Conservation (phyloP, 1,140 invertebrate genomes). For the Chelonus insularis region DNA sequence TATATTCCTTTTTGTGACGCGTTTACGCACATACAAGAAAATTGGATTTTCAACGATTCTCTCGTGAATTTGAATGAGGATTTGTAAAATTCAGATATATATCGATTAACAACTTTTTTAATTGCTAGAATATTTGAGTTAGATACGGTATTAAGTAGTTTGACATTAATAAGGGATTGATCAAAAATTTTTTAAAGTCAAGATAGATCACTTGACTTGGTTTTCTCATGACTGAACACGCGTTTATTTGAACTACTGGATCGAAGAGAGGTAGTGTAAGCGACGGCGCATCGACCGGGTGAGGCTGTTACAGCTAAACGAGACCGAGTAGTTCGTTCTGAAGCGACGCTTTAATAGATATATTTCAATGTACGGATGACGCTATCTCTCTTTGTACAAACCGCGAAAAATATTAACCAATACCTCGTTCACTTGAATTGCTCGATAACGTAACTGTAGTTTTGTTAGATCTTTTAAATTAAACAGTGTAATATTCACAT, state of each 20-base stretch:
- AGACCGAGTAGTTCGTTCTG: background rate
- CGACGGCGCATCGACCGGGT: conserved; percentile 18
- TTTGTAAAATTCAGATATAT: too few relatives aligned
- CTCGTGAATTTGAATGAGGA: too few relatives aligned
- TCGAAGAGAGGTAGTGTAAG: conserved; percentile 12
- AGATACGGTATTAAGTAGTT: too few relatives aligned
- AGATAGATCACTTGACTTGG: conserved; percentile 4
- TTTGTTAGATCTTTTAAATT: background rate
- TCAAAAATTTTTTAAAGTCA: background rate
- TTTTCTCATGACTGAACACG: conserved; percentile 10
- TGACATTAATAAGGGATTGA: too few relatives aligned
- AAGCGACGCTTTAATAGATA: conserved; percentile 4
- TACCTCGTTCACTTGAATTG: background rate
- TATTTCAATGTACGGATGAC: conserved; percentile 12
- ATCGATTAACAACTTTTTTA: too few relatives aligned
- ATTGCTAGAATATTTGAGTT: too few relatives aligned
- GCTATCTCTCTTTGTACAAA: background rate
- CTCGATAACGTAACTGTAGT: background rate
- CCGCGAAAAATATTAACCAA: background rate
- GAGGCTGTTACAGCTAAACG: conserved; percentile 1
- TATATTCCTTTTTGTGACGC: too few relatives aligned
- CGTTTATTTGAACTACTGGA: conserved; percentile 18
- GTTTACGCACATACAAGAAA: too few relatives aligned
- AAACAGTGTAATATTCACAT: background rate
- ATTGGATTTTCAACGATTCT: too few relatives aligned